Evolutionary conservation across 2,888 invertebrate genomes (phyloP).

Genomic region (Copidosoma aretas): DNA sequence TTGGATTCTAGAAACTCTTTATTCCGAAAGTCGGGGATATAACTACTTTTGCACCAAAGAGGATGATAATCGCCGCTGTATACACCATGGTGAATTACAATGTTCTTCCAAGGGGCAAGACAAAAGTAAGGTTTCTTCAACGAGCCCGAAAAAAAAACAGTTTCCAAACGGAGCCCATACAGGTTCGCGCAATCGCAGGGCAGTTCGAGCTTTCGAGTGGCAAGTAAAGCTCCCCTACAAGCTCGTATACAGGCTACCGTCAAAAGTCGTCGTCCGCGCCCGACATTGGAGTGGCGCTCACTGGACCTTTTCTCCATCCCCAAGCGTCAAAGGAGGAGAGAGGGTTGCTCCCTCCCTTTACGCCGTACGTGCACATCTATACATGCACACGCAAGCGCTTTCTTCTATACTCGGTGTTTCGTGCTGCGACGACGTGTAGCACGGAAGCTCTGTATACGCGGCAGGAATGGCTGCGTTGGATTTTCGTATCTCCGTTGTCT

Average conservation of each 20-base stretch:
- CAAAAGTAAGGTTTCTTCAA: no score
- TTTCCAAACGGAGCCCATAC: neutral
- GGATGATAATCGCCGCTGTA: no score
- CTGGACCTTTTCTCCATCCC: neutral
- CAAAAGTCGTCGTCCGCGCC: neutral
- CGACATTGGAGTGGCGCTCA: conserved; percentile 3
- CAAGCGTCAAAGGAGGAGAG: neutral
- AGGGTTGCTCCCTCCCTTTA: neutral
- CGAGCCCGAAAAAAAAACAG: no score
- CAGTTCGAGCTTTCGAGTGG: neutral
- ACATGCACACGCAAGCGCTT: neutral
- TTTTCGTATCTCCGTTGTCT: neutral
- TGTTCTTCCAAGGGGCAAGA: no score
- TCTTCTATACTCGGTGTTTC: neutral
- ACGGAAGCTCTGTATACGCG: conserved; percentile 5
- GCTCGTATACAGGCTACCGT: neutral
- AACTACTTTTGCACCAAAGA: no score
- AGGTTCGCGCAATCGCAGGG: neutral
- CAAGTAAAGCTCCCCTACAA: neutral
- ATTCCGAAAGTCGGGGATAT: no score
- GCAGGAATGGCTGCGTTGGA: conserved; percentile 25
- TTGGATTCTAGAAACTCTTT: no score
- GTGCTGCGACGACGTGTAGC: neutral
- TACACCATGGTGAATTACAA: no score
- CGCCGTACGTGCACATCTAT: neutral